Base-by-base conservation (phyloP, 2,888 invertebrate genomes). In the Lissocephala sabroskyi region DNA sequence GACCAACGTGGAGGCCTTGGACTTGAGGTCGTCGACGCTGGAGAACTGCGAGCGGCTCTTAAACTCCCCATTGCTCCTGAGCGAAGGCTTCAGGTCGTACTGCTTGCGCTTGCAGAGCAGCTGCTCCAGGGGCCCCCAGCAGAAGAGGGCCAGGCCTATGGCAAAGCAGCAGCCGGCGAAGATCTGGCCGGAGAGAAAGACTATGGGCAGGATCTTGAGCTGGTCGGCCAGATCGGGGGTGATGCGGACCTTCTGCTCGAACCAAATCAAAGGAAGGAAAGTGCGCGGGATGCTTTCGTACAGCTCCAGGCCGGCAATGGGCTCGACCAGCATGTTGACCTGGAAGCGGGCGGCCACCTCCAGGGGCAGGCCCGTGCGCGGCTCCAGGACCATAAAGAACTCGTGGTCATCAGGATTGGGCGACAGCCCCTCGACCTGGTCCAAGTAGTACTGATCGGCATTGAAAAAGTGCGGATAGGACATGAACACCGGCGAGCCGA, bases 381-480 rank as follows among this genome's bases (percentile, higher is more conserved):
- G 92, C 76, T 94, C 93, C 1, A 93, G 85, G 2, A 89, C 87
- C 73, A 96, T 89, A 71, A 89, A 91, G 82, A 95, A 93, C 55
- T 90, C 88, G 78, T 96, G 94, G 23, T 88, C 86, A 0, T 88
- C 86, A 45, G 79, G 45, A 1, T 88, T 87, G 0, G 96, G 93
- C 1, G 84, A 65, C 78, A 96, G 71, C 0, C 96, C 96, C 0
- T 86, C 86, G 0, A 95, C 88, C 37, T 86, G 85, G 10, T 90
- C 85, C 9, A 86, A 60, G 54, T 92, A 90, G 53, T 83, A 86
- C 0, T 89, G 88, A 84, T 94, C 95, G 0, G 89, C 95, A 65
- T 90, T 87, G 75, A 90, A 87, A 83, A 94, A 96, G 85, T 96
- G 95, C 0, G 96, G 96, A 62, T 93, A 88, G 1, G 95, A 93